Evolutionary conservation across 2,888 invertebrate species (phyloP).

Genomic region (Leuctra nigra): DNA sequence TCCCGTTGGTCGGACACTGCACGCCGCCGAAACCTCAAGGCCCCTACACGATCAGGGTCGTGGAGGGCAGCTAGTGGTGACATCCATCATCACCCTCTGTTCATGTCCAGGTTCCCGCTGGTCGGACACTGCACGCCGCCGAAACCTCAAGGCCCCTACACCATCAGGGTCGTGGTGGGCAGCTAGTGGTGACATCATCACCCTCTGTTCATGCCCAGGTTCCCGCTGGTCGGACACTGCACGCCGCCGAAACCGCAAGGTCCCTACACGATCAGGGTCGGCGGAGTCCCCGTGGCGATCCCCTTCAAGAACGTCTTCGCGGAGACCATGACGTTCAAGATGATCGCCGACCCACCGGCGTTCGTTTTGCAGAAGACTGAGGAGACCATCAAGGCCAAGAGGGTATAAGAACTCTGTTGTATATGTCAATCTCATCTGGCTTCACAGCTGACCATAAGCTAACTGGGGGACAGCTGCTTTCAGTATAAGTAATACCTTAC

Average conservation of each 20-base stretch:
- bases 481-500: no score
- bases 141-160: constrained; percentile 46
- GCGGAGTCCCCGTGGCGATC: constrained; percentile 35
- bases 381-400: constrained; percentile 40
- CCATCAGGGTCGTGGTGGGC: constrained; percentile 37
- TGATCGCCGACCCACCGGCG: constrained; percentile 41
- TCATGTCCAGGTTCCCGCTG: constrained; percentile 42
- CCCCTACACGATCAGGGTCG: constrained; percentile 40
- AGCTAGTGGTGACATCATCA: no score
- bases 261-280: constrained; percentile 41
- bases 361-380: constrained; percentile 40
- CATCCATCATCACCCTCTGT: no score
- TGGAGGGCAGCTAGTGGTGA: no score
- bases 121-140: constrained; percentile 42
- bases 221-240: constrained; percentile 43
- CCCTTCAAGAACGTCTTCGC: constrained; percentile 45
- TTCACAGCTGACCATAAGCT: no score
- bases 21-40: constrained; percentile 45
- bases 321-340: constrained; percentile 39
- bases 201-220: no score
- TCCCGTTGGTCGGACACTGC: constrained; percentile 43
- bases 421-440: no score
- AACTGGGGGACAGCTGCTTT: no score
- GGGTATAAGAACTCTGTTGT: constrained; percentile 31
- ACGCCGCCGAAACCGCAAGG: constrained; percentile 46